Percentiles rank a stretch among this genome's conserved stretches.
These are phyloP conservation scores for Pheosia gnoma DNA, from an alignment of 2,888 invertebrate species.

Conservation along the genomic window DNA sequence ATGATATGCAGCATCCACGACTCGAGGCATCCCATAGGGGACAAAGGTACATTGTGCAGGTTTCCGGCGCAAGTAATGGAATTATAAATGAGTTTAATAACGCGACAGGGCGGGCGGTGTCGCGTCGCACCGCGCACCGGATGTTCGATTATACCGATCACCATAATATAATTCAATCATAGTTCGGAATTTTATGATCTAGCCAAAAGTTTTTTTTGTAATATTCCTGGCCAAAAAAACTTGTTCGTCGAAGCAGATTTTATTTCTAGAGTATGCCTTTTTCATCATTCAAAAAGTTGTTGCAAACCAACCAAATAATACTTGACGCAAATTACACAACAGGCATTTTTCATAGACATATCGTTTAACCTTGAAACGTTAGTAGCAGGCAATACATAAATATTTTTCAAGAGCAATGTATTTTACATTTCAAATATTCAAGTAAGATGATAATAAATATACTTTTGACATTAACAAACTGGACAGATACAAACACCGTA, in stretches of 20 bases:
- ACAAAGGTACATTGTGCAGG: slow-evolving; percentile 53
- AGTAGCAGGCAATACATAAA: too few species aligned
- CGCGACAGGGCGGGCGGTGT: slow-evolving; percentile 44
- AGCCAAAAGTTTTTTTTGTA: slow-evolving; percentile 19
- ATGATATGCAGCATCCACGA: slow-evolving; percentile 28
- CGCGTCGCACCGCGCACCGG: slow-evolving; percentile 63
- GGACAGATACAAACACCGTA: neutral
- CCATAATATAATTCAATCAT: slow-evolving; percentile 60
- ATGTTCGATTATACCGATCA: slow-evolving; percentile 63
- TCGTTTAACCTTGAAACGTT: too few species aligned
- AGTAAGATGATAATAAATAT: too few species aligned
- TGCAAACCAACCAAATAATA: too few species aligned
- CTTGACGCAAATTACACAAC: too few species aligned
- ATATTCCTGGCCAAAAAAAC: neutral
- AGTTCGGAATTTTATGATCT: slow-evolving; percentile 42
- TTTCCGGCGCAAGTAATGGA: slow-evolving; percentile 45
- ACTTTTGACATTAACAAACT: neutral
- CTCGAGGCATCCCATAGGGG: slow-evolving; percentile 1
- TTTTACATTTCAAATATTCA: too few species aligned
- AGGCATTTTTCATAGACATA: too few species aligned
- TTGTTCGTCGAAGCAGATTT: too few species aligned
- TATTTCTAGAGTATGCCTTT: too few species aligned
- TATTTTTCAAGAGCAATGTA: too few species aligned
- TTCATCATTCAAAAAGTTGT: too few species aligned
- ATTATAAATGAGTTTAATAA: slow-evolving; percentile 59